A percentile compares a stretch with the other conserved stretches of the same genome.
Evolutionary conservation across 2,113 vertebrate genomes (phyloP).

Genomic region (Myanophis thanlyinensis): DNA sequence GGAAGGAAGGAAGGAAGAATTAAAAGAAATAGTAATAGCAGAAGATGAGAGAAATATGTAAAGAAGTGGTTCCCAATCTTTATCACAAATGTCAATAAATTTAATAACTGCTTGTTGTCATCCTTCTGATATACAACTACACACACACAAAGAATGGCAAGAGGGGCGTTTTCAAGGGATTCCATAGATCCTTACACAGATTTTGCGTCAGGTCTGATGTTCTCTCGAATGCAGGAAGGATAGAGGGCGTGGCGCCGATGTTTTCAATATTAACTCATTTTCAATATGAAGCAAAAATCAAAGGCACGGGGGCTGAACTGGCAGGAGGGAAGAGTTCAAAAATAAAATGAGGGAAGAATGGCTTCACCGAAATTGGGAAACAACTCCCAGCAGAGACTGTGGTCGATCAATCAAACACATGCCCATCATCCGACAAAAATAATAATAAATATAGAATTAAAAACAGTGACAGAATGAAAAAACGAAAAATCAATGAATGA

Average conservation of each 20-base stretch:
- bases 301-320: too few relatives aligned
- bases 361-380: too few relatives aligned
- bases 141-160: not conserved
- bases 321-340: too few relatives aligned
- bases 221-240: not conserved
- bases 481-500: too few relatives aligned
- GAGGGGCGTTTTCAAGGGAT: not conserved
- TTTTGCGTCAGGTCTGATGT: not conserved
- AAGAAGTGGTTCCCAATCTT: not conserved
- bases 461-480: too few relatives aligned
- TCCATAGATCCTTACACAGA: not conserved
- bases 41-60: not conserved
- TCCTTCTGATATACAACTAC: not conserved
- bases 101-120: not conserved
- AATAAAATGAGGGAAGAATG: too few relatives aligned
- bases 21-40: not conserved
- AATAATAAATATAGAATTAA: too few relatives aligned
- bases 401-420: too few relatives aligned
- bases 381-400: too few relatives aligned
- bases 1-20: not conserved
- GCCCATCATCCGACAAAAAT: too few relatives aligned
- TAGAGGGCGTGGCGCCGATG: not conserved
- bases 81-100: not conserved
- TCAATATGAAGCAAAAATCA: too few relatives aligned
- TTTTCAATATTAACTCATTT: too few relatives aligned